These are phyloP conservation scores for Andrena cerasifolii DNA, from an alignment of 1,140 invertebrate genomes.

Conservation along the genomic window DNA sequence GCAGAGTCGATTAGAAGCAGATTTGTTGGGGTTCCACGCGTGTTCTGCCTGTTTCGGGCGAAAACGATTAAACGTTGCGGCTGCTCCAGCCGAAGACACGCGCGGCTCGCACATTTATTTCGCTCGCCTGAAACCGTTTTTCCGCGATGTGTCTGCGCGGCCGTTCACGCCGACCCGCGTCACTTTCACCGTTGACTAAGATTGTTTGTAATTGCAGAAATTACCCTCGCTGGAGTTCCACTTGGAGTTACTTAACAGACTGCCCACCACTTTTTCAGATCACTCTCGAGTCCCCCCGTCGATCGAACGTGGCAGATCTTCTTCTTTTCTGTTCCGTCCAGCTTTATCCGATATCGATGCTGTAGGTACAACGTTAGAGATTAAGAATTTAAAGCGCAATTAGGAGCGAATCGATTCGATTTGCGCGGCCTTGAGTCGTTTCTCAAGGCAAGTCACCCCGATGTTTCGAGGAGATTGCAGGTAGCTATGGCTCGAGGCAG, in stretches of 20 bases:
- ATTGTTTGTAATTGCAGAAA: slow-evolving; percentile 51
- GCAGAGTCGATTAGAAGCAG: slow-evolving; percentile 42
- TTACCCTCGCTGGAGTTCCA: slow-evolving; percentile 27
- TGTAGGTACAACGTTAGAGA: too few relatives aligned
- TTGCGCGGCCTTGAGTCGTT: slow-evolving; percentile 37
- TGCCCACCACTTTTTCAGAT: not conserved
- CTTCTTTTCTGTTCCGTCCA: not conserved
- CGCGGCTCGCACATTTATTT: slow-evolving; percentile 46
- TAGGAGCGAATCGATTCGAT: slow-evolving; percentile 38
- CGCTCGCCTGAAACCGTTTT: slow-evolving; percentile 23
- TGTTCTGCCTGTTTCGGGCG: slow-evolving; percentile 43
- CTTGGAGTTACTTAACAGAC: slow-evolving; percentile 23
- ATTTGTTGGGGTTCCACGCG: slow-evolving; percentile 47
- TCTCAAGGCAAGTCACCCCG: slow-evolving; percentile 45
- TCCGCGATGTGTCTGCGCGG: slow-evolving; percentile 7
- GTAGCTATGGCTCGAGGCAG: slow-evolving; percentile 70
- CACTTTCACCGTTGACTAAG: slow-evolving; percentile 48
- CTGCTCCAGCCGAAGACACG: slow-evolving; percentile 29
- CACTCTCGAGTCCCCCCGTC: not conserved
- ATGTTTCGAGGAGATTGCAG: slow-evolving; percentile 62
- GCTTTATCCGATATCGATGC: too few relatives aligned
- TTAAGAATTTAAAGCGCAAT: slow-evolving; percentile 19
- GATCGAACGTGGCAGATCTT: too few relatives aligned
- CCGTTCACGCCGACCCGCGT: not conserved
- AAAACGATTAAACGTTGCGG: slow-evolving; percentile 47